phyloP scores from a whole-genome alignment of 2,113 vertebrate species.

The Amia ocellicauda region DNA sequence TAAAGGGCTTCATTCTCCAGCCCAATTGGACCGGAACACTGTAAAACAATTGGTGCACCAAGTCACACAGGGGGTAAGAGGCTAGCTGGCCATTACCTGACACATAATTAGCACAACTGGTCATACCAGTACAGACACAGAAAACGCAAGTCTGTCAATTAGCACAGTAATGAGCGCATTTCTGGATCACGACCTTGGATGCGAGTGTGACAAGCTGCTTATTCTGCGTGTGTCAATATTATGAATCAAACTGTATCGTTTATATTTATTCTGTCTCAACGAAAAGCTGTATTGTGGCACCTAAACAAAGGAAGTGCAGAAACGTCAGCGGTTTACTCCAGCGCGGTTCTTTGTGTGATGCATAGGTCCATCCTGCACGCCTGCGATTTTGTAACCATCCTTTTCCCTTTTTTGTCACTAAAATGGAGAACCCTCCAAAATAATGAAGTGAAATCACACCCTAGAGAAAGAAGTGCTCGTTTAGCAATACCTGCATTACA shows the following conservation, averaged over 20 bases:
- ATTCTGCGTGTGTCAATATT: too few species aligned
- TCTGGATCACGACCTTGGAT: too few species aligned
- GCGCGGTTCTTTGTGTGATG: conserved; percentile 47
- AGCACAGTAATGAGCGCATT: too few species aligned
- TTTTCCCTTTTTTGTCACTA: conserved; percentile 5
- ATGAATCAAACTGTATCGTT: too few species aligned
- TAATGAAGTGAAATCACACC: neutral
- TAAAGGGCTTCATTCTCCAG: conserved; percentile 6
- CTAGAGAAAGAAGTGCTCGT: neutral
- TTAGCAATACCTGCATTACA: neutral
- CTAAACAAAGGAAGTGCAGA: conserved; percentile 46
- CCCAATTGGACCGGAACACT: neutral
- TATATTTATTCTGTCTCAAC: too few species aligned
- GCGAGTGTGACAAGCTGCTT: too few species aligned
- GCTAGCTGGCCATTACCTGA: too few species aligned
- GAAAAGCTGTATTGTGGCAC: too few species aligned
- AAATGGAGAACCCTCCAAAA: conserved; percentile 4
- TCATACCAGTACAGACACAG: too few species aligned
- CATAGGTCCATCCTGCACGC: conserved; percentile 22
- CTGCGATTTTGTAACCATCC: conserved; percentile 16
- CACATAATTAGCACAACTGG: too few species aligned
- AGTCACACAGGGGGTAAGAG: neutral
- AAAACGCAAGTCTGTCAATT: too few species aligned
- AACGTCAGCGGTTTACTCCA: conserved; percentile 29
- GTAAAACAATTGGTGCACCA: conserved; percentile 26